Evolutionary conservation across 1,140 invertebrate species (phyloP).

Genomic region (Mya arenaria): DNA sequence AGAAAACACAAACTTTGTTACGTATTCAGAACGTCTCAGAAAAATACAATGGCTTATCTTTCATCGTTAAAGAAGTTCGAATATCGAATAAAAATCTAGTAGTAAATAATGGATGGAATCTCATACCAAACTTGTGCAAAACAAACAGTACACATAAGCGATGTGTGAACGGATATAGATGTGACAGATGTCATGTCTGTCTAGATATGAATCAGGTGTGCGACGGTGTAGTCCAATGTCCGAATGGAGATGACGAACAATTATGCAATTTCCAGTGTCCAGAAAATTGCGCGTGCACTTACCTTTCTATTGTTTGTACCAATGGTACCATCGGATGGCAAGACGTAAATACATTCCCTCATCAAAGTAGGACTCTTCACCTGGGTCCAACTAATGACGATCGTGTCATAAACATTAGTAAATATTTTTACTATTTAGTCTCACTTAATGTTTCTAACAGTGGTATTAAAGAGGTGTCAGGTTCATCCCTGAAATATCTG

Average conservation of each 20-base stretch:
- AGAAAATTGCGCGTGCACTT: neutral
- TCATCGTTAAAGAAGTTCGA: too few relatives aligned
- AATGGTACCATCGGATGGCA: neutral
- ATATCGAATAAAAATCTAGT: too few relatives aligned
- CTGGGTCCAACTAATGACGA: neutral
- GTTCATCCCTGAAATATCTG: neutral
- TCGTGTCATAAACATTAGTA: neutral
- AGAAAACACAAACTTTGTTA: too few relatives aligned
- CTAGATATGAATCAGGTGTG: slow-evolving; percentile 14
- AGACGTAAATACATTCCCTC: neutral
- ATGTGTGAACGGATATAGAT: slow-evolving; percentile 4
- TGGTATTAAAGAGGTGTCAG: neutral
- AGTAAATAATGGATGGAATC: too few relatives aligned
- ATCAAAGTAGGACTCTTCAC: neutral
- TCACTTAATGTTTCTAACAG: neutral
- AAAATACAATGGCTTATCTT: too few relatives aligned
- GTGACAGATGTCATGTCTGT: neutral
- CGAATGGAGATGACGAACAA: slow-evolving; percentile 12
- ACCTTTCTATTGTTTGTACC: neutral
- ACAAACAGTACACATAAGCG: neutral
- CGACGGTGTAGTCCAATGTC: slow-evolving; percentile 2
- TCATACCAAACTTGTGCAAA: too few relatives aligned
- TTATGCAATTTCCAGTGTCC: slow-evolving; percentile 19
- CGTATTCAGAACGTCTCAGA: too few relatives aligned
- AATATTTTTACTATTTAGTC: neutral